These are phyloP conservation scores for Caranx ignobilis DNA, from an alignment of 2,113 vertebrate genomes.

Conservation along the genomic window DNA sequence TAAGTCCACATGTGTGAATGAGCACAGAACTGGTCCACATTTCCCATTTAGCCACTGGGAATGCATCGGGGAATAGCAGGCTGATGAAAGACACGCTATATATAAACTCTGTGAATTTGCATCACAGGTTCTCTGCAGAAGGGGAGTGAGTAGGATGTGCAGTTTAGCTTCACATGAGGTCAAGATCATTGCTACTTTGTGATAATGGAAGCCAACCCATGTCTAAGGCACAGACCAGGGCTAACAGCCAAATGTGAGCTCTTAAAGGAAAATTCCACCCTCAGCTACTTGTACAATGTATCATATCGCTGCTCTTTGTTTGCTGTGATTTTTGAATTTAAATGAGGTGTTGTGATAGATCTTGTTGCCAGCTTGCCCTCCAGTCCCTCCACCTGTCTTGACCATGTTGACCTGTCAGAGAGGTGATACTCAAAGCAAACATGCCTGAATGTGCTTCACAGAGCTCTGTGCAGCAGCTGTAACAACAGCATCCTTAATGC, in stretches of 20 bases:
- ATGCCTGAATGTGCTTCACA: background rate
- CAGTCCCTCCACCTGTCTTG: background rate
- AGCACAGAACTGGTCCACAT: constrained; percentile 78
- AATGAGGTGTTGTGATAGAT: background rate
- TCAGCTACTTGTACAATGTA: background rate
- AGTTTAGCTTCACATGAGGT: constrained; percentile 63
- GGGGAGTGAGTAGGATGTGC: constrained; percentile 45
- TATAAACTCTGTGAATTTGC: constrained; percentile 76
- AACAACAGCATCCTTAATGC: background rate
- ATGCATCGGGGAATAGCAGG: constrained; percentile 74
- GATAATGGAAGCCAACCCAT: constrained; percentile 33
- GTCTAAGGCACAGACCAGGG: constrained; percentile 49
- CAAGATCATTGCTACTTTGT: constrained; percentile 60
- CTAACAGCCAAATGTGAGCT: constrained; percentile 51
- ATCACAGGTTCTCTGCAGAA: constrained; percentile 66
- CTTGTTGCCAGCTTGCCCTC: background rate
- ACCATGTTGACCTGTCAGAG: constrained; percentile 1
- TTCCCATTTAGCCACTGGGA: constrained; percentile 80
- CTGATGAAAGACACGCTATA: constrained; percentile 80
- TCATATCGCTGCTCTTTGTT: background rate
- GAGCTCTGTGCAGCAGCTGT: background rate
- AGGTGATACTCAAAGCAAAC: background rate
- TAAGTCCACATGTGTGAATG: constrained; percentile 72
- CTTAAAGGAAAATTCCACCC: constrained; percentile 61
- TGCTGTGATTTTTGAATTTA: background rate